Evolutionary conservation across 30 jellyfish, hydroid and myxozoan genomes (phyloP).

Genomic region (Cassiopea xamachana): DNA sequence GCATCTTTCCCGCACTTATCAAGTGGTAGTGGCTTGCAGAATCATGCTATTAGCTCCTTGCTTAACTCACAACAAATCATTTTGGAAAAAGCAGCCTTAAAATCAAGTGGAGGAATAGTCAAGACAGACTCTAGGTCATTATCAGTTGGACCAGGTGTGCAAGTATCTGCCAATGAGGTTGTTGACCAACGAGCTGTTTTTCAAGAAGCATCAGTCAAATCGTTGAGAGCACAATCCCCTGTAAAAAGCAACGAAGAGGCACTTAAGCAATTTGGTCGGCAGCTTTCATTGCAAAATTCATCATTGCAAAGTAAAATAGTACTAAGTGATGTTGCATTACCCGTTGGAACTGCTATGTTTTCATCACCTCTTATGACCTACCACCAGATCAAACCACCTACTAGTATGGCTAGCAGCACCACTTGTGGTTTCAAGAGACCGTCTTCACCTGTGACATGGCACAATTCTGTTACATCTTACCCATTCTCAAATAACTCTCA

Average conservation of each 20-base stretch:
- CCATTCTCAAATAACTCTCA: not conserved
- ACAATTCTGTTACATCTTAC: not conserved
- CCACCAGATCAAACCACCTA: not conserved
- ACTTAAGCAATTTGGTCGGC: slow-evolving; percentile 43
- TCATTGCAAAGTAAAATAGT: slow-evolving; percentile 14
- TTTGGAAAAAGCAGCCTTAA: slow-evolving; percentile 39
- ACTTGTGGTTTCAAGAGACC: not conserved
- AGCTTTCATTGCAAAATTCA: slow-evolving; percentile 18
- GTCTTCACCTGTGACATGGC: not conserved
- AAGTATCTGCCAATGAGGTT: not conserved
- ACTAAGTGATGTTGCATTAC: slow-evolving; percentile 30
- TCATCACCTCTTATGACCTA: slow-evolving; percentile 54
- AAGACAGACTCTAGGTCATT: not conserved
- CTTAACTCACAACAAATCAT: not conserved
- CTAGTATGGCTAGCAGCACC: not conserved
- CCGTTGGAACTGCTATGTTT: not conserved
- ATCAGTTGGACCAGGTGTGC: not conserved
- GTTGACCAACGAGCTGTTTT: not conserved
- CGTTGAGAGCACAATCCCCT: not conserved
- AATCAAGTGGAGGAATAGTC: not conserved
- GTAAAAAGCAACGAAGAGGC: not conserved
- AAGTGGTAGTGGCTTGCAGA: slow-evolving; percentile 3
- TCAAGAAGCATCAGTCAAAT: not conserved
- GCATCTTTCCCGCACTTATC: slow-evolving; percentile 53
- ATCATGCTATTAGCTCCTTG: not conserved